A percentile compares a stretch with the other conserved stretches of the same genome.
phyloP scores from a whole-genome alignment of 2,888 invertebrate species.

The Amaurobius ferox region DNA sequence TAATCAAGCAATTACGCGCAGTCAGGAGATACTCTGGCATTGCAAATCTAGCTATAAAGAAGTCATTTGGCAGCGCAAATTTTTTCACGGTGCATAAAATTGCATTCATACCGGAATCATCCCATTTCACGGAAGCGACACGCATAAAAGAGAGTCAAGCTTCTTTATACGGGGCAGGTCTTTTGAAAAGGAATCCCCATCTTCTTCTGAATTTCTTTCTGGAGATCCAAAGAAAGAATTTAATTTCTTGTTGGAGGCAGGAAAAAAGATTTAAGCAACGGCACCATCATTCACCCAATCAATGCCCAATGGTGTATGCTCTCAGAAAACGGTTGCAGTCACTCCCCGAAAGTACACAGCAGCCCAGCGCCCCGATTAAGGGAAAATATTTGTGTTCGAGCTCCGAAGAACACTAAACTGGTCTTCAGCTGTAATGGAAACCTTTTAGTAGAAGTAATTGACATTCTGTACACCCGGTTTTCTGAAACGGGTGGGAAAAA shows the following conservation, averaged over 20 bases:
- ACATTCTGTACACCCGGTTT: conserved; percentile 43
- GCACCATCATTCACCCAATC: conserved; percentile 68
- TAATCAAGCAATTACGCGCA: conserved; percentile 56
- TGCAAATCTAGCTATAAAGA: background rate
- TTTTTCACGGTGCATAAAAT: background rate
- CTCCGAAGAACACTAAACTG: conserved; percentile 70
- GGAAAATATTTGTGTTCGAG: conserved; percentile 71
- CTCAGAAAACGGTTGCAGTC: conserved; percentile 19
- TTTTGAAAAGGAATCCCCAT: conserved; percentile 31
- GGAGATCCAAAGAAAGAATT: conserved; percentile 41
- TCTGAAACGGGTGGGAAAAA: conserved; percentile 11
- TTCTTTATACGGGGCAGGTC: conserved; percentile 47
- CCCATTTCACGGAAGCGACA: background rate
- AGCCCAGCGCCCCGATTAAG: conserved; percentile 54
- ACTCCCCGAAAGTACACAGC: conserved; percentile 28
- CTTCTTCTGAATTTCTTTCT: background rate
- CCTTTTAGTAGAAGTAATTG: conserved; percentile 71
- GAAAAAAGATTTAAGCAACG: conserved; percentile 61
- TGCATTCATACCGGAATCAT: background rate
- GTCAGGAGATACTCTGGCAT: background rate
- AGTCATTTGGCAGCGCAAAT: background rate
- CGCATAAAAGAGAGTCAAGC: conserved; percentile 49
- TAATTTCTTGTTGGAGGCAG: conserved; percentile 55
- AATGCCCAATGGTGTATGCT: conserved; percentile 71
- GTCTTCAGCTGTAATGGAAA: conserved; percentile 70